phyloP scores from a whole-genome alignment of 2,888 invertebrate genomes.

The Nomada hirtipes region DNA sequence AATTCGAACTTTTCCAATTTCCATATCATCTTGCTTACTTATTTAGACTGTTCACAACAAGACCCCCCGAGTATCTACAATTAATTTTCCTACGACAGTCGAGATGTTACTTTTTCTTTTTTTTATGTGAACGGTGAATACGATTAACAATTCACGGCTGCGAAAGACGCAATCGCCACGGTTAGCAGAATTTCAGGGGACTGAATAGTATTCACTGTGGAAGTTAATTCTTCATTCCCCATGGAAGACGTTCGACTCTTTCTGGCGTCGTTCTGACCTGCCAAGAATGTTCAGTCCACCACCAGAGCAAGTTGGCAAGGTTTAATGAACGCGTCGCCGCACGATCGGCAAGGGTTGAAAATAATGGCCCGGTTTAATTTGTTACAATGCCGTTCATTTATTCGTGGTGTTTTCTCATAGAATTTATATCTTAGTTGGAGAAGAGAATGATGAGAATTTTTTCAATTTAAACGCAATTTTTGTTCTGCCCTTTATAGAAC shows the following conservation, averaged over 20 bases:
- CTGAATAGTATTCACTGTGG: not conserved
- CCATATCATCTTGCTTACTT: too few species aligned
- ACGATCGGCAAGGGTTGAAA: not conserved
- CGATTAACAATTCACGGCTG: not conserved
- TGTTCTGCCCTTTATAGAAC: too few species aligned
- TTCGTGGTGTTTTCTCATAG: too few species aligned
- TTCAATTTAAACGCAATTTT: too few species aligned
- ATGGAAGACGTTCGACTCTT: constrained; percentile 11
- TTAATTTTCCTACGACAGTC: too few species aligned
- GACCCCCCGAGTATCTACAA: too few species aligned
- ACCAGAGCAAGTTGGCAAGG: constrained; percentile 3
- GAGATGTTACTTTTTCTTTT: too few species aligned
- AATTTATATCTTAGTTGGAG: too few species aligned
- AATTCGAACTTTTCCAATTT: too few species aligned
- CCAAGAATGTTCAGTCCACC: constrained; percentile 25
- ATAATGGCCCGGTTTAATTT: not conserved
- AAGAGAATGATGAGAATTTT: too few species aligned
- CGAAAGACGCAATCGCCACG: not conserved
- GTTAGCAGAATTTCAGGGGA: not conserved
- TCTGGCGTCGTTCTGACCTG: constrained; percentile 24
- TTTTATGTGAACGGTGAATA: not conserved
- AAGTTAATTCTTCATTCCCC: constrained; percentile 7
- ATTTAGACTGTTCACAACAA: too few species aligned
- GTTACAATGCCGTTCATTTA: too few species aligned
- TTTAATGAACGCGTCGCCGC: constrained; percentile 29